Conservation (phyloP, 2,113 vertebrate genomes). For the Picathartes gymnocephalus region DNA sequence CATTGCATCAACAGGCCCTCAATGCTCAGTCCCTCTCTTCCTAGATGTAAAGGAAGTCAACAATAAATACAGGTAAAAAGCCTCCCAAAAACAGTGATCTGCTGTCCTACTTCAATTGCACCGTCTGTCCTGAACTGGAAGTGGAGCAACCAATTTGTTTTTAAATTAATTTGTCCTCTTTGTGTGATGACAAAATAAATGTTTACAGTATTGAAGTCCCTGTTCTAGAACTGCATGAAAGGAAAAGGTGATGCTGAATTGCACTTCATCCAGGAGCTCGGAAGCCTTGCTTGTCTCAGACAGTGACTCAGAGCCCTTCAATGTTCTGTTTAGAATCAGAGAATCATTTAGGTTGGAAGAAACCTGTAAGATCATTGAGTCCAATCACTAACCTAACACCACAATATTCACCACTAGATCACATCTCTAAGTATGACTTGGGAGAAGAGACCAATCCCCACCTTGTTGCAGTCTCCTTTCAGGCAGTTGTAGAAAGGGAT, state of each 20-base stretch:
- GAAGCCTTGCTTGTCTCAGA: neutral
- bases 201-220: neutral
- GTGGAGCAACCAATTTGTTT: constrained; percentile 16
- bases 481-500: neutral
- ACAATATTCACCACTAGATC: neutral
- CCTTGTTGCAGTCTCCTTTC: neutral
- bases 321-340: neutral
- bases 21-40: neutral
- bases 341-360: neutral
- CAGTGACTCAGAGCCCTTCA: neutral
- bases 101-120: neutral
- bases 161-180: constrained; percentile 55
- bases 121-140: neutral
- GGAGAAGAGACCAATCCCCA: neutral
- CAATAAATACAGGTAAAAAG: neutral
- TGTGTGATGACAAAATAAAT: neutral
- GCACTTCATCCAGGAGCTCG: neutral
- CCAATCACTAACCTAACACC: neutral
- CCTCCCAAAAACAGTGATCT: neutral
- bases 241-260: constrained; percentile 3
- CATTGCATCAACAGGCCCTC: neutral
- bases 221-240: neutral
- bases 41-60: neutral
- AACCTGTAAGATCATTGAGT: neutral
- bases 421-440: neutral